Conservation (phyloP, 2,113 vertebrate genomes). For the Suricata suricatta region DNA sequence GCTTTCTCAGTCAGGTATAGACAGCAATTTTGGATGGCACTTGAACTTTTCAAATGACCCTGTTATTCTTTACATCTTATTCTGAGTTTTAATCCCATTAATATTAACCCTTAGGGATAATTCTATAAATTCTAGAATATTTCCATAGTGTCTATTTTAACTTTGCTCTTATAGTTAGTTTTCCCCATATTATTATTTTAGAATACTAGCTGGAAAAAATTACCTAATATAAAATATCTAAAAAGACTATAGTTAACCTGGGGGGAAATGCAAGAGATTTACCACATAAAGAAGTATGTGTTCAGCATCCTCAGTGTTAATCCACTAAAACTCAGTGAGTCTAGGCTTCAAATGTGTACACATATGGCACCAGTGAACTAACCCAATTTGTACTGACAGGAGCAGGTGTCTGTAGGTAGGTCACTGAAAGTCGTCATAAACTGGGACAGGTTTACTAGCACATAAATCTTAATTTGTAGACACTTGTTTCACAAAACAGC, state of each 20-base stretch:
- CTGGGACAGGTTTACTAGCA: neutral
- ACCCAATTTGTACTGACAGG: constrained; percentile 61
- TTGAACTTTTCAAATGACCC: constrained; percentile 46
- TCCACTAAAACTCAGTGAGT: constrained; percentile 1
- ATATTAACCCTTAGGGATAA: neutral
- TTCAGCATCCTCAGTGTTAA: neutral
- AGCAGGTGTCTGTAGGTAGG: constrained; percentile 71
- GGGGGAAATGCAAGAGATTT: constrained; percentile 6
- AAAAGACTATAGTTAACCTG: neutral
- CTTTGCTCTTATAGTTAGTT: neutral
- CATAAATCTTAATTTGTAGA: neutral
- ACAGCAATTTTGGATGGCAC: neutral
- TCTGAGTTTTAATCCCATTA: constrained; percentile 30
- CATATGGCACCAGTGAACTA: constrained; percentile 60
- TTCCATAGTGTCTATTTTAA: neutral
- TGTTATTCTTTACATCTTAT: neutral
- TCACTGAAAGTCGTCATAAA: constrained; percentile 59
- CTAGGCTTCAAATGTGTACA: constrained; percentile 5
- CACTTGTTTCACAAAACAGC: neutral
- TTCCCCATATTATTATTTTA: constrained; percentile 28
- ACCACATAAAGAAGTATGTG: neutral
- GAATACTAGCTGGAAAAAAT: constrained; percentile 19
- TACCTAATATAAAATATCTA: neutral
- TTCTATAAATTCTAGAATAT: neutral
- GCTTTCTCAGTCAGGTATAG: neutral